Evolutionary conservation across 2,888 invertebrate species (phyloP), one percentile per base, ranked within the genome.

Genomic region (Chalcosyrphus nemorum): DNA sequence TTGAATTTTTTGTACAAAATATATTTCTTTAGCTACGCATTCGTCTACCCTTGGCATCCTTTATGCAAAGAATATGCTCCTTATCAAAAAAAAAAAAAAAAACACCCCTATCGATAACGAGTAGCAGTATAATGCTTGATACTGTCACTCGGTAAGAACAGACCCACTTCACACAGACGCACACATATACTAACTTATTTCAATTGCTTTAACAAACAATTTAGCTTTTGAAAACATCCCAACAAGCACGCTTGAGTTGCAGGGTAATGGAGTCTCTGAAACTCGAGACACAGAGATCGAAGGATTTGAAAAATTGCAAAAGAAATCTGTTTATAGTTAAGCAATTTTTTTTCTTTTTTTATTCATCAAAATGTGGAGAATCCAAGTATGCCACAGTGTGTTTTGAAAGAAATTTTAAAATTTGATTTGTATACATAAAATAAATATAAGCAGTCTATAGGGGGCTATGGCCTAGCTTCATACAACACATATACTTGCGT

Each of bases 191-290:
- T n/a, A n/a, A n/a, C n/a, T n/a, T n/a, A n/a, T n/a, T 71, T 45
- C 56, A 56, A 56, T 63, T 63, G 52, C 13, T 15, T 63, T 74
- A 13, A 54, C 71, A 61, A 61, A 59, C 59, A 61, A 32, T 52
- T 61, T 61, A 4, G 61, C 32, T 35, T 41, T 54, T 45, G 45
- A 41, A 41, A 24, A 52, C 50, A 72, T 41, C 29, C 35, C 38
- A 35, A 17, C 27, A 21, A 15, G 19, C 35, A 17, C 15, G 45
- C 17, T 59, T 59, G 35, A 45, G 45, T 35, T 38, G 24, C 38
- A 41, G 59, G 59, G 59, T 71, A 59, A 71, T 71, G 47, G 47
- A 21, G 50, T 29, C 9, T 19, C 11, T 2, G n/a, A 7, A 45
- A 61, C 50, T 15, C 15, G 24, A 65, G 50, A 11, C 4, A 35